These are phyloP conservation scores for Syndactyla subalaris DNA, from an alignment of 2,797 vertebrate genomes.

Conservation along the genomic window DNA sequence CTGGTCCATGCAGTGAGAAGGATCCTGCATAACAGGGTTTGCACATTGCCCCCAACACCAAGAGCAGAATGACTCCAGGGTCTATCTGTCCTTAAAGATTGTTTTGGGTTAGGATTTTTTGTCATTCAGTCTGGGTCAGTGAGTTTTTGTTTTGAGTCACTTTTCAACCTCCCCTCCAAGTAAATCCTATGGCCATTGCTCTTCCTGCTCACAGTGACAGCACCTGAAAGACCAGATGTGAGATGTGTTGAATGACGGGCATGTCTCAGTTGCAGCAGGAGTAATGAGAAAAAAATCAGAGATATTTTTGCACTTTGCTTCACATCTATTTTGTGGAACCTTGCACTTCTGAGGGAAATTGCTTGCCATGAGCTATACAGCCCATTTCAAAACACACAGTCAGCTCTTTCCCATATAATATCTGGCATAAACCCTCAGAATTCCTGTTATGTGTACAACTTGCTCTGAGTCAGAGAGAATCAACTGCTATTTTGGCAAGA, in stretches of 20 bases:
- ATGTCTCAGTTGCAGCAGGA: background rate
- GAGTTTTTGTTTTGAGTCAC: background rate
- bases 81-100: background rate
- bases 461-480: background rate
- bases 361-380: background rate
- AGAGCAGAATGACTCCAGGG: background rate
- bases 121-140: background rate
- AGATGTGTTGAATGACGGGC: background rate
- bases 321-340: background rate
- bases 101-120: background rate
- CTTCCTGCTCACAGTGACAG: background rate
- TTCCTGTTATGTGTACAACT: background rate
- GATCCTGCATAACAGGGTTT: background rate
- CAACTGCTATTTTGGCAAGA: background rate
- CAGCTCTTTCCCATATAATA: background rate
- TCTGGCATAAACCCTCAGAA: background rate
- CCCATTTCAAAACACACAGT: background rate
- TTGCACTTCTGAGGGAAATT: background rate
- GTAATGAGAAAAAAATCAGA: background rate
- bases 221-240: background rate
- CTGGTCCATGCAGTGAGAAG: background rate
- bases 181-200: background rate
- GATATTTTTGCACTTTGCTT: background rate
- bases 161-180: background rate
- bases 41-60: background rate